phyloP scores from a whole-genome alignment of 2,113 vertebrate genomes.

The Crotophaga sulcirostris region DNA sequence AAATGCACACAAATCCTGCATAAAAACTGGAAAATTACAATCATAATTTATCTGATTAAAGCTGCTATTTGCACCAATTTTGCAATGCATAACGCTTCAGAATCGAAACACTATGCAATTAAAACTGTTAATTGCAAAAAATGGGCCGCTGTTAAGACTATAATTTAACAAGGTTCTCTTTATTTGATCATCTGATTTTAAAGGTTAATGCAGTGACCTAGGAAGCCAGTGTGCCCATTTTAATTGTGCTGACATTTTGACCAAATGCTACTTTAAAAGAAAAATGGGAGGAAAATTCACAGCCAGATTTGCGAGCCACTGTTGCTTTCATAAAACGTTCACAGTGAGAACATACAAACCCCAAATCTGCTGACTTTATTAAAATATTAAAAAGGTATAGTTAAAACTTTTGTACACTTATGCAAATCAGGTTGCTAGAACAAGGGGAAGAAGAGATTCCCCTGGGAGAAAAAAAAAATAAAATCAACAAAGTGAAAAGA shows the following conservation, averaged over 20 bases:
- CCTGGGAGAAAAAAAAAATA: conserved; percentile 64
- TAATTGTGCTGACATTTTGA: conserved; percentile 5
- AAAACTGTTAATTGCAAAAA: conserved; percentile 76
- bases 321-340: not conserved
- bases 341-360: not conserved
- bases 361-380: conserved; percentile 72
- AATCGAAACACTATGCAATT: conserved; percentile 70
- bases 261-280: conserved; percentile 23
- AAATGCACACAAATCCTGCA: conserved; percentile 30
- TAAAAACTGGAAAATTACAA: conserved; percentile 60
- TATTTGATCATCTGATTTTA: conserved; percentile 58
- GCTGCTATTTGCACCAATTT: conserved; percentile 70
- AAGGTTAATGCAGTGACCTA: conserved; percentile 67
- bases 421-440: not conserved
- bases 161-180: conserved; percentile 66
- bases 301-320: not conserved
- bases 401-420: conserved; percentile 66
- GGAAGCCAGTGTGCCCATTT: conserved; percentile 5
- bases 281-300: not conserved
- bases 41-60: conserved; percentile 64
- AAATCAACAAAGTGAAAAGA: conserved; percentile 75
- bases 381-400: conserved; percentile 73
- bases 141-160: conserved; percentile 46
- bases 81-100: conserved; percentile 50
- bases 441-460: conserved; percentile 40